Evolutionary conservation across 2,888 invertebrate genomes (phyloP), one percentile per base, ranked within the genome.

Genomic region (Incurvaria masculella): DNA sequence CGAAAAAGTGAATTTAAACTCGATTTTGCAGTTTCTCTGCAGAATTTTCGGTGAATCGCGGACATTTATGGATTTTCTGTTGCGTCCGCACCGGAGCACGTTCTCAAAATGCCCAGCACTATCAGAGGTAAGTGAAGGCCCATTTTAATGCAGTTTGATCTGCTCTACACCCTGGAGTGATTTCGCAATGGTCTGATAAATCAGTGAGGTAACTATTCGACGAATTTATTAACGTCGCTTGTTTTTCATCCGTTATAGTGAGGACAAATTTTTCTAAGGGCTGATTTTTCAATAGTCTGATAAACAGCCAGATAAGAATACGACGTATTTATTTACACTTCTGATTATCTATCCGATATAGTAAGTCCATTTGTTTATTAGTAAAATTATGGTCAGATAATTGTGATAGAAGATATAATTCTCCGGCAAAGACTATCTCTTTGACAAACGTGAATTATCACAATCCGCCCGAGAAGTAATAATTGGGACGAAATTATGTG

Each of bases 71-170:
- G 58, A 63, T 63, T 64, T 57, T 63, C 61, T 57, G 55, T 57
- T 54, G 52, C 52, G 47, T 56, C 52, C 52, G 45, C 50, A 48
- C 53, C 58, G 58, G 59, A 47, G 55, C 52, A 61, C 62, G 56
- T 52, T 49, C 56, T 47, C 69, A 78, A 71, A 66, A 79, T 79
- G 79, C 79, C 79, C 52, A 79, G 79, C 59, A 79, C 79, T 55
- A 79, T 79, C 60, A 57, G 79, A 79, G 79, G 79, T 79, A 56
- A 68, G 72, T 65, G 55, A 52, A 48, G 45, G 53, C 39, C 43
- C 46, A 46, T 49, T 50, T 48, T 23, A 49, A 44, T 50, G 17
- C 17, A 18, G 17, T 17, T 47, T 48, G n/a, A n/a, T n/a, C n/a
- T n/a, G n/a, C n/a, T n/a, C n/a, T n/a, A n/a, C n/a, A n/a, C n/a